These are phyloP conservation scores for Chirona hameri DNA, from an alignment of 2,888 invertebrate genomes.

Conservation along the genomic window DNA sequence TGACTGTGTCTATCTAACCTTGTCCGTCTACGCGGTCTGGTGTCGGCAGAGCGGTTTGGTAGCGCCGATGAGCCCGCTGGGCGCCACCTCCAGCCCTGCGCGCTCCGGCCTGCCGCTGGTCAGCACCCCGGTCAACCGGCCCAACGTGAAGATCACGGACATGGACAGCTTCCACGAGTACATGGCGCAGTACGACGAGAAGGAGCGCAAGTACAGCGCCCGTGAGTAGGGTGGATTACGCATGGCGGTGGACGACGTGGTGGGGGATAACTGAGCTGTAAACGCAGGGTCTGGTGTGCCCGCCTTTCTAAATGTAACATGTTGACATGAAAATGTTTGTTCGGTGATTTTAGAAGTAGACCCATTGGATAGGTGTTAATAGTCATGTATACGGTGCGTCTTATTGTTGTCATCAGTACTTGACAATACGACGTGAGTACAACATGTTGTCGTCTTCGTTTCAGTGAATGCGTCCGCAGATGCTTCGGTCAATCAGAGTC, in stretches of 20 bases:
- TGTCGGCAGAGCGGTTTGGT: neutral
- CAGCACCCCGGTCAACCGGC: slow-evolving; percentile 23
- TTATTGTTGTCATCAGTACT: too few species aligned
- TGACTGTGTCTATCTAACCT: too few species aligned
- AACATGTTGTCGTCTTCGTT: neutral
- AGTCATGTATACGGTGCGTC: too few species aligned
- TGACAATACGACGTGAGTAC: neutral
- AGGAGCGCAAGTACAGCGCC: neutral
- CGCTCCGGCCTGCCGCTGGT: neutral
- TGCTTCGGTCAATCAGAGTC: neutral
- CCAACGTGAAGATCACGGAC: neutral
- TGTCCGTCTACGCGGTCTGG: too few species aligned
- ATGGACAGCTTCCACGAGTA: neutral
- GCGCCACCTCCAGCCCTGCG: neutral
- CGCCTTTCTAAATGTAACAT: too few species aligned
- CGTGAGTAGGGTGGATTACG: neutral
- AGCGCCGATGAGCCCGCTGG: neutral
- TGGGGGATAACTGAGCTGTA: too few species aligned
- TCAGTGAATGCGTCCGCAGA: neutral
- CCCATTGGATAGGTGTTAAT: too few species aligned
- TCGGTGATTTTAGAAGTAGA: too few species aligned
- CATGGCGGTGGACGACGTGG: too few species aligned
- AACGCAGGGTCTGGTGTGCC: too few species aligned
- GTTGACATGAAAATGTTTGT: too few species aligned
- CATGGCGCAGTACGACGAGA: neutral